Evolutionary conservation across 1,140 invertebrate genomes (phyloP).

Genomic region (Gryon sp.): DNA sequence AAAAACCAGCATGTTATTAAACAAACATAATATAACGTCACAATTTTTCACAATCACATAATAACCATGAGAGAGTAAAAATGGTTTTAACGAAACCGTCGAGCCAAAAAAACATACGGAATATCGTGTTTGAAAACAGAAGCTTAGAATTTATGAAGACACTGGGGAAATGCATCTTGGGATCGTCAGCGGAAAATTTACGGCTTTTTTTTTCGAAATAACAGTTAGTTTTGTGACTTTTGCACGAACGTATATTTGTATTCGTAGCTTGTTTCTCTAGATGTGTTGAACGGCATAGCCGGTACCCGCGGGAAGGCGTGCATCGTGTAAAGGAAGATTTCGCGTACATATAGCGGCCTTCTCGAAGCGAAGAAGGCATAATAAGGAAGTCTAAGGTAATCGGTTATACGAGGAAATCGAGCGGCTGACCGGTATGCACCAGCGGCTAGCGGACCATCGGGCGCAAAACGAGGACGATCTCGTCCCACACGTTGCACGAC

Average conservation of each 20-base stretch:
- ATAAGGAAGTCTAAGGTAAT: slow-evolving; percentile 66
- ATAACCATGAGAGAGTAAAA: no score
- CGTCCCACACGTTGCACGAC: slow-evolving; percentile 46
- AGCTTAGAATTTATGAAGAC: background rate
- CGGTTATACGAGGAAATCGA: slow-evolving; percentile 67
- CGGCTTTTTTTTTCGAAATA: slow-evolving; percentile 32
- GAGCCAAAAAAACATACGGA: background rate
- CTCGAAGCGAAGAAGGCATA: slow-evolving; percentile 49
- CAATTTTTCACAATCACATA: no score
- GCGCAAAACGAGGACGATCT: slow-evolving; percentile 53
- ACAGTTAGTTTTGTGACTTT: slow-evolving; percentile 30
- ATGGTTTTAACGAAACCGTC: slow-evolving; percentile 1
- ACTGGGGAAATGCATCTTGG: slow-evolving; percentile 3
- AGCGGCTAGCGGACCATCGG: slow-evolving; percentile 34
- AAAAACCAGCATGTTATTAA: no score
- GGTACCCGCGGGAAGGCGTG: slow-evolving; percentile 32
- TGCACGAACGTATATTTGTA: background rate
- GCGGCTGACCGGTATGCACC: slow-evolving; percentile 49
- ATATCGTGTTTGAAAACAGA: background rate
- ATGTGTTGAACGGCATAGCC: slow-evolving; percentile 31
- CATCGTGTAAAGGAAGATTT: slow-evolving; percentile 42
- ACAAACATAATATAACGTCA: no score
- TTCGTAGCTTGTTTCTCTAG: slow-evolving; percentile 22
- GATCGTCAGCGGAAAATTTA: slow-evolving; percentile 28
- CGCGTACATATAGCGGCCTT: slow-evolving; percentile 30